Conservation (phyloP, 2,797 vertebrate genomes). For the Forpus xanthops region DNA sequence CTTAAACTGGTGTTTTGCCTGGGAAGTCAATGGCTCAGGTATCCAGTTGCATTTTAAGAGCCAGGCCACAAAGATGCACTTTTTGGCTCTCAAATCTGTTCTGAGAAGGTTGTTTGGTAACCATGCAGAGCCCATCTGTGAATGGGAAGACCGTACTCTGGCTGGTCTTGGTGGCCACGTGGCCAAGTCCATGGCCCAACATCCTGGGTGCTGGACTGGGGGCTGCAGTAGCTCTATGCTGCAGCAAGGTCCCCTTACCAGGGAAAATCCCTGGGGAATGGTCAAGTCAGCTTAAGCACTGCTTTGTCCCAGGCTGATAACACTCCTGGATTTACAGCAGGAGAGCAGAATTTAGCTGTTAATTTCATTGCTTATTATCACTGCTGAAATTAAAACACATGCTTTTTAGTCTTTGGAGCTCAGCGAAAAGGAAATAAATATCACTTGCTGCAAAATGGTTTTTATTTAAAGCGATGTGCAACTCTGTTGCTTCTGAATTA, state of each 20-base stretch:
- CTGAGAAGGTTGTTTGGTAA: neutral
- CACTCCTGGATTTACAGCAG: neutral
- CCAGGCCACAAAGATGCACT: neutral
- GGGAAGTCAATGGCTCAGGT: neutral
- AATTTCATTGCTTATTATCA: constrained; percentile 29
- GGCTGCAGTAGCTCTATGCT: neutral
- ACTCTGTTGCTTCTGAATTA: constrained; percentile 31
- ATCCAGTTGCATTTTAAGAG: neutral
- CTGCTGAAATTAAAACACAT: constrained; percentile 17
- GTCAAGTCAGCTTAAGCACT: neutral
- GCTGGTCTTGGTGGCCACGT: neutral
- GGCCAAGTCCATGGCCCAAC: neutral
- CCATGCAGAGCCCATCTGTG: neutral
- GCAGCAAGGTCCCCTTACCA: fast-evolving
- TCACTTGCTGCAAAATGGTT: neutral
- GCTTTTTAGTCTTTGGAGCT: neutral
- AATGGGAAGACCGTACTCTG: neutral
- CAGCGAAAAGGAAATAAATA: constrained; percentile 25
- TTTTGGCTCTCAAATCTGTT: neutral
- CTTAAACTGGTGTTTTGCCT: neutral
- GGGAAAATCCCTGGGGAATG: neutral
- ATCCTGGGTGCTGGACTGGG: neutral
- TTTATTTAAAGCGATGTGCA: neutral
- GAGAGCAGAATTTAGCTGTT: constrained; percentile 19
- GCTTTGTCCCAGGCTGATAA: constrained; percentile 29